Conservation (phyloP, 2,888 invertebrate genomes). For the Phyto melanocephala region DNA sequence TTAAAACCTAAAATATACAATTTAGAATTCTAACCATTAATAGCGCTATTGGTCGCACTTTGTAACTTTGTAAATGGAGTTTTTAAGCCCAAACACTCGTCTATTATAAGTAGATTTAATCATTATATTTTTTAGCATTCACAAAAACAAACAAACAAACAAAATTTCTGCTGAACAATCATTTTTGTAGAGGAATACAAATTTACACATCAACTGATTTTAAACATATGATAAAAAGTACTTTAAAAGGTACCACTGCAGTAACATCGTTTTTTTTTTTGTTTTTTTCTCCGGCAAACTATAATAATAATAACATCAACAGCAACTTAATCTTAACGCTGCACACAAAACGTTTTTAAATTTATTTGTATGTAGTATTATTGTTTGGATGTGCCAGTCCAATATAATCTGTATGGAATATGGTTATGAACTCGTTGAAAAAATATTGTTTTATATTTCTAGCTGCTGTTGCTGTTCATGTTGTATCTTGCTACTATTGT, state of each 20-base stretch:
- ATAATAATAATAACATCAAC: too few relatives aligned
- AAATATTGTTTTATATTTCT: slow-evolving; percentile 38
- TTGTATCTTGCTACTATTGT: not conserved
- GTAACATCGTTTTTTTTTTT: not conserved
- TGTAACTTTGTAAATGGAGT: too few relatives aligned
- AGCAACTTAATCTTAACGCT: not conserved
- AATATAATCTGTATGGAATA: slow-evolving; percentile 24
- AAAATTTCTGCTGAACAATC: too few relatives aligned
- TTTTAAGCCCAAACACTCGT: too few relatives aligned
- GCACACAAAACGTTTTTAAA: slow-evolving; percentile 3
- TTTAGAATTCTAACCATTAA: too few relatives aligned
- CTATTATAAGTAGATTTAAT: too few relatives aligned
- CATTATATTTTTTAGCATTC: too few relatives aligned
- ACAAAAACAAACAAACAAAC: too few relatives aligned
- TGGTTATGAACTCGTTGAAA: slow-evolving; percentile 41
- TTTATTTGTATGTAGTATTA: not conserved
- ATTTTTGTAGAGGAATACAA: too few relatives aligned
- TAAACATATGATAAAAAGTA: not conserved
- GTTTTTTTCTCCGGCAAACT: not conserved
- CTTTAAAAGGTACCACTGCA: not conserved
- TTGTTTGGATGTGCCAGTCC: not conserved
- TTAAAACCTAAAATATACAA: too few relatives aligned
- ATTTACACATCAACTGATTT: too few relatives aligned
- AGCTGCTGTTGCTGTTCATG: slow-evolving; percentile 1
- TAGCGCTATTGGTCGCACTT: too few relatives aligned